These are phyloP conservation scores for Anorthoa munda DNA, from an alignment of 2,888 invertebrate species.

Conservation along the genomic window DNA sequence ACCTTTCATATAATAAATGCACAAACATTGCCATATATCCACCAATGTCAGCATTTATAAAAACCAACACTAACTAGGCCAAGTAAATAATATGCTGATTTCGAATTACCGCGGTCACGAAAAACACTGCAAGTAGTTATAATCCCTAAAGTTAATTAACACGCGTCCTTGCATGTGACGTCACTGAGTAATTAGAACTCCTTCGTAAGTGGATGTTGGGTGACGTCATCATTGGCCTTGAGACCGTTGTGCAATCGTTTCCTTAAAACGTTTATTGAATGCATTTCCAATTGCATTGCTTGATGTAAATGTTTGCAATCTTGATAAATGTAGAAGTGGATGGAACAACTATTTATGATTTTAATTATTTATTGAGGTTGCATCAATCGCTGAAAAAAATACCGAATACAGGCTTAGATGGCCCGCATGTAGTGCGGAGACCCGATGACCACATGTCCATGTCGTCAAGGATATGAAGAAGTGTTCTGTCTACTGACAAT, in stretches of 20 bases:
- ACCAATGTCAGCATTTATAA: background rate
- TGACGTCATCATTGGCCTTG: slow-evolving; percentile 41
- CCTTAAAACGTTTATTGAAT: background rate
- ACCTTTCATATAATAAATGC: background rate
- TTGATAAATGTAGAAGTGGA: too few species aligned
- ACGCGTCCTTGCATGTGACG: slow-evolving; percentile 46
- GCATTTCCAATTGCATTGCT: too few species aligned
- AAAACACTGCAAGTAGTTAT: slow-evolving; percentile 38
- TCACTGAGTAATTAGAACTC: slow-evolving; percentile 29
- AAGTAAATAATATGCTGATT: slow-evolving; percentile 37
- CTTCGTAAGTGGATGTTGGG: slow-evolving; percentile 16
- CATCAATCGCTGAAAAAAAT: too few species aligned
- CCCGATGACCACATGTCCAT: too few species aligned
- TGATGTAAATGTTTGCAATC: too few species aligned
- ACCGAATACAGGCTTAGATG: too few species aligned
- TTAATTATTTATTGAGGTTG: too few species aligned
- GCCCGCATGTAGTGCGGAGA: too few species aligned
- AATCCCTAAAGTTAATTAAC: slow-evolving; percentile 56
- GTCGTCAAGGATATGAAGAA: too few species aligned
- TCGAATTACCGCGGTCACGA: slow-evolving; percentile 47
- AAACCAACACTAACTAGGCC: slow-evolving; percentile 13
- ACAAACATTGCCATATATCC: background rate
- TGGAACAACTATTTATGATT: too few species aligned
- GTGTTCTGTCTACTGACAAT: too few species aligned
- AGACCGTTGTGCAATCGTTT: slow-evolving; percentile 18